Percentiles rank a stretch among this genome's conserved stretches.
Conservation (phyloP, 2,888 invertebrate genomes). For the Lasius platythorax region DNA sequence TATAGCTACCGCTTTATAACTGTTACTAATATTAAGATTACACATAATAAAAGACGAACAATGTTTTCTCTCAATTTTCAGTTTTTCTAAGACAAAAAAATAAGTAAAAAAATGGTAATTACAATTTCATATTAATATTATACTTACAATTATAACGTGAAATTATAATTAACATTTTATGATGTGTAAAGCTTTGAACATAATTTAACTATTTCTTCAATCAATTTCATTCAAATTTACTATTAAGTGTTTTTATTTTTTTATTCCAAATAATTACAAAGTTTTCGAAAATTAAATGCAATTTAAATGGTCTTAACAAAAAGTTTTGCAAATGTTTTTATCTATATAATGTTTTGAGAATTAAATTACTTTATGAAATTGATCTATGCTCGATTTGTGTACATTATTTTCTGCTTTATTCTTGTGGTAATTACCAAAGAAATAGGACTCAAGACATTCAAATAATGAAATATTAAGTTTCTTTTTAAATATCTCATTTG, state of each 20-base stretch:
- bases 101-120: not conserved
- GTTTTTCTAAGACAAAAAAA: slow-evolving; percentile 13
- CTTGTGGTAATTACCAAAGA: slow-evolving; percentile 10
- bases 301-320: not conserved
- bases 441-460: not conserved
- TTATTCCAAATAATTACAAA: not conserved
- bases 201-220: not conserved
- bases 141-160: not conserved
- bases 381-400: not conserved
- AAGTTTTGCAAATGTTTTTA: not conserved
- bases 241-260: slow-evolving; percentile 5
- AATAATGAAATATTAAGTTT: not conserved
- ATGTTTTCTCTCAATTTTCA: slow-evolving; percentile 47
- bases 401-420: not conserved
- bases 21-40: slow-evolving; percentile 50
- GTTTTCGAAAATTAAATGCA: not conserved
- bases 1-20: slow-evolving; percentile 59
- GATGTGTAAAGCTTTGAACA: not conserved
- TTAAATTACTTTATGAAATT: slow-evolving; percentile 5
- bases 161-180: slow-evolving; percentile 17
- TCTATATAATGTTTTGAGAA: slow-evolving; percentile 25
- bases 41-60: slow-evolving; percentile 34
- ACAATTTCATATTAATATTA: not conserved
- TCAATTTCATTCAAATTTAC: not conserved
- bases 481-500: not conserved